Percentiles rank a stretch among this genome's conserved stretches.
Evolutionary conservation across 2,113 vertebrate species (phyloP).

Genomic region (Tupaia chinensis): DNA sequence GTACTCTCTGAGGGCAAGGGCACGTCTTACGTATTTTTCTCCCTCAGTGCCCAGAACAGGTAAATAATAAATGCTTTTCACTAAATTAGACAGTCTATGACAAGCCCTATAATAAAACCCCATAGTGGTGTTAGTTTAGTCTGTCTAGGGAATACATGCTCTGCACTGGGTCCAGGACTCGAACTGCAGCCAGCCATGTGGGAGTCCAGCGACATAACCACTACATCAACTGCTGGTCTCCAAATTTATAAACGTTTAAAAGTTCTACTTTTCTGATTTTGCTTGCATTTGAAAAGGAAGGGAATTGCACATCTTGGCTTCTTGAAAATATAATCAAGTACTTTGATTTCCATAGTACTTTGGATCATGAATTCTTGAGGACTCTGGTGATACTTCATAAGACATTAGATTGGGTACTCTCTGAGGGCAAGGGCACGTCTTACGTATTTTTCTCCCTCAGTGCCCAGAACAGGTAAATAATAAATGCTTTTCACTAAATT

Average conservation of each 20-base stretch:
- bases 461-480: neutral
- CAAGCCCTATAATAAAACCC: neutral
- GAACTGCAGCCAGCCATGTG: no score
- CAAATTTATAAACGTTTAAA: no score
- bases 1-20: neutral
- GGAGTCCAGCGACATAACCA: no score
- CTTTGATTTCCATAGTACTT: neutral
- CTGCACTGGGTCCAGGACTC: no score
- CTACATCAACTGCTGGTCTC: no score
- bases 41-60: neutral
- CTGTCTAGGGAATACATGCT: neutral
- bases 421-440: neutral
- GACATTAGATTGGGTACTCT: neutral
- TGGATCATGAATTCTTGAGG: neutral
- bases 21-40: neutral
- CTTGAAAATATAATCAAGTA: neutral
- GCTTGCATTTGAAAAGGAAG: neutral
- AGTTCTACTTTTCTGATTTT: neutral
- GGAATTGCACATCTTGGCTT: neutral
- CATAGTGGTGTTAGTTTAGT: neutral
- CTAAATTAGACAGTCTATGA: neutral
- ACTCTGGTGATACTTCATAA: neutral
- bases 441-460: neutral
- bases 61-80: neutral
- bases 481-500: neutral